Percentiles rank a stretch among this genome's conserved stretches.
These are phyloP conservation scores for Drosophila mayri DNA, from an alignment of 1,140 invertebrate species.

Conservation along the genomic window DNA sequence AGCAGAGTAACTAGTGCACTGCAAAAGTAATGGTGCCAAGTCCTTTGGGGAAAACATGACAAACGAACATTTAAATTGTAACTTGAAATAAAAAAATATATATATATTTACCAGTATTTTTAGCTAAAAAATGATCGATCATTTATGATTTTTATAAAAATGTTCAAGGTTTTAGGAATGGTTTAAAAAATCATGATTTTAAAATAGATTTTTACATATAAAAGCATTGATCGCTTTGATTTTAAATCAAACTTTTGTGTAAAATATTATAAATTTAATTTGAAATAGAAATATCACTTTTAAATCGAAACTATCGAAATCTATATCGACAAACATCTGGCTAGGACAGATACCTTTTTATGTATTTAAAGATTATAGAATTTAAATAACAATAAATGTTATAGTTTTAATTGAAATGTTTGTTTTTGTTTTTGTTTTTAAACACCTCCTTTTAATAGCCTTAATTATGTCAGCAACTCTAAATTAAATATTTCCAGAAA, in stretches of 20 bases:
- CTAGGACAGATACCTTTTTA: too few species aligned
- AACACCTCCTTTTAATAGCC: neutral
- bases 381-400: neutral
- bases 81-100: neutral
- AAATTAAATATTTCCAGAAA: slow-evolving; percentile 1
- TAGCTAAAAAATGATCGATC: fast-evolving
- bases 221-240: neutral
- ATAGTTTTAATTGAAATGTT: neutral
- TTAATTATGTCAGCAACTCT: neutral
- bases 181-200: fast-evolving
- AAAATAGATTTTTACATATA: neutral
- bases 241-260: neutral
- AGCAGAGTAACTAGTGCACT: slow-evolving; percentile 6
- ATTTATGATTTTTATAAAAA: neutral
- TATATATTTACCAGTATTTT: neutral
- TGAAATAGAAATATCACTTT: too few species aligned
- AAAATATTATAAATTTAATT: too few species aligned
- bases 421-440: too few species aligned
- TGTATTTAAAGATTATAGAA: neutral
- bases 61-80: too few species aligned
- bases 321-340: too few species aligned
- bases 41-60: slow-evolving; percentile 1
- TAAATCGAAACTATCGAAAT: too few species aligned
- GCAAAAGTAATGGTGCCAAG: slow-evolving; percentile 9
- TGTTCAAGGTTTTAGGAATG: neutral